Percentiles rank a stretch among this genome's conserved stretches.
Conservation (phyloP, 2,797 vertebrate species). For the Cryptoprocta ferox region DNA sequence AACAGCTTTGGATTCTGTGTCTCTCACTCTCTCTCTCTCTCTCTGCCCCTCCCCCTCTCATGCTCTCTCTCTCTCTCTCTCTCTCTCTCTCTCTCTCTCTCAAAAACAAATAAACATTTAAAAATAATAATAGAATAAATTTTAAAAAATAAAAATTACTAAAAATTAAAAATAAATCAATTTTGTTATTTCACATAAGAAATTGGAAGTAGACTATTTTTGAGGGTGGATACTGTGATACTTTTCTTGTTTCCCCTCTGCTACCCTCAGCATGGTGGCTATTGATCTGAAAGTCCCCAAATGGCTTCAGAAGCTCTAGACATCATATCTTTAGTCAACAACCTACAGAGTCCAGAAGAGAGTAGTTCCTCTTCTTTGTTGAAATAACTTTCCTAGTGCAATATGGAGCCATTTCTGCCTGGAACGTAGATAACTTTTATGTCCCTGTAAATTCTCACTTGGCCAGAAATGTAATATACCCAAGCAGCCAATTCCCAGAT, state of each 20-base stretch:
- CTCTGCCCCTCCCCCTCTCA: no score
- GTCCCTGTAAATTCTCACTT: not conserved
- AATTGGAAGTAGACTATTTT: not conserved
- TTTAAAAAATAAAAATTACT: no score
- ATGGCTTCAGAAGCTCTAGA: not conserved
- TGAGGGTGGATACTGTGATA: not conserved
- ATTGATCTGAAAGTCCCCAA: not conserved
- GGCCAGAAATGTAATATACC: not conserved
- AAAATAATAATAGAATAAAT: no score
- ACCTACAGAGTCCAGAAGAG: not conserved
- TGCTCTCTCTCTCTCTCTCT: no score
- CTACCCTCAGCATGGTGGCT: not conserved
- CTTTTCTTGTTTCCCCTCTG: not conserved
- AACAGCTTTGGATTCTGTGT: no score
- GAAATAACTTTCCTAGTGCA: not conserved
- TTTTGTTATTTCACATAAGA: not conserved
- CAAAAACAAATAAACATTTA: no score
- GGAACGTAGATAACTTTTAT: not conserved
- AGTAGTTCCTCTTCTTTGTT: not conserved
- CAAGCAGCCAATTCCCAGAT: not conserved
- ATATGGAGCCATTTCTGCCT: not conserved
- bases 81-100: no score
- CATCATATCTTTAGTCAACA: not conserved
- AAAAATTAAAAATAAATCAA: not conserved
- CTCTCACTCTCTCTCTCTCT: no score